A percentile compares a stretch with the other conserved stretches of the same genome.
Evolutionary conservation across 1,140 invertebrate genomes (phyloP).

Genomic region (Probaryconus sp.): DNA sequence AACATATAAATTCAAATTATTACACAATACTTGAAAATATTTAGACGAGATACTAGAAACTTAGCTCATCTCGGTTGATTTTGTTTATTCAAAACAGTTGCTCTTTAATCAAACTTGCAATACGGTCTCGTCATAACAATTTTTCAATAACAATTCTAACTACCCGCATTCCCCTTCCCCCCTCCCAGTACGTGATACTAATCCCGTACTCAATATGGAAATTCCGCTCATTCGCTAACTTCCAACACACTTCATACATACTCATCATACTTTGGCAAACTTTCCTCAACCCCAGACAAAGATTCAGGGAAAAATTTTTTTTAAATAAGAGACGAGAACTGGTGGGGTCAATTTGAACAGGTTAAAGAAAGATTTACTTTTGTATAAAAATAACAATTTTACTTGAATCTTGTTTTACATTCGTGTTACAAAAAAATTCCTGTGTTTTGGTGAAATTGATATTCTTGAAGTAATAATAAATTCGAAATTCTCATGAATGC

Average conservation of each 20-base stretch:
- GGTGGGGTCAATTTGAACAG: no score
- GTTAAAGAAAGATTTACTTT: no score
- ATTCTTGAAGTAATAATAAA: no score
- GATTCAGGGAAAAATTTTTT: no score
- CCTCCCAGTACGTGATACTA: slow-evolving; percentile 58
- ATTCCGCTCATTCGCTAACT: slow-evolving; percentile 55
- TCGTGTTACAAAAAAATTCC: no score
- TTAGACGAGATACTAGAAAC: slow-evolving; percentile 18
- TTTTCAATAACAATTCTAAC: slow-evolving; percentile 57
- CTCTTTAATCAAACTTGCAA: slow-evolving; percentile 54
- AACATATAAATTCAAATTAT: slow-evolving; percentile 21
- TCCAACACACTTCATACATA: slow-evolving; percentile 55
- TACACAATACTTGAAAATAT: slow-evolving; percentile 42
- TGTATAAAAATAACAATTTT: no score
- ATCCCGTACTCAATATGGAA: slow-evolving; percentile 59
- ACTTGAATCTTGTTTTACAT: no score
- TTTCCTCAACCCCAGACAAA: slow-evolving; percentile 34
- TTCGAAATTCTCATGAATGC: no score
- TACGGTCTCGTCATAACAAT: slow-evolving; percentile 49
- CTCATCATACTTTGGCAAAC: slow-evolving; percentile 56
- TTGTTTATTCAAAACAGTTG: slow-evolving; percentile 55
- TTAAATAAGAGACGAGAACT: slow-evolving; percentile 4
- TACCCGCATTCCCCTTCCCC: slow-evolving; percentile 51
- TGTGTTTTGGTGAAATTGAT: no score
- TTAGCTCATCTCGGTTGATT: slow-evolving; percentile 16